A percentile compares a stretch with the other conserved stretches of the same genome.
Evolutionary conservation across 1,140 invertebrate species (phyloP).

Genomic region (Leucophenga varia): DNA sequence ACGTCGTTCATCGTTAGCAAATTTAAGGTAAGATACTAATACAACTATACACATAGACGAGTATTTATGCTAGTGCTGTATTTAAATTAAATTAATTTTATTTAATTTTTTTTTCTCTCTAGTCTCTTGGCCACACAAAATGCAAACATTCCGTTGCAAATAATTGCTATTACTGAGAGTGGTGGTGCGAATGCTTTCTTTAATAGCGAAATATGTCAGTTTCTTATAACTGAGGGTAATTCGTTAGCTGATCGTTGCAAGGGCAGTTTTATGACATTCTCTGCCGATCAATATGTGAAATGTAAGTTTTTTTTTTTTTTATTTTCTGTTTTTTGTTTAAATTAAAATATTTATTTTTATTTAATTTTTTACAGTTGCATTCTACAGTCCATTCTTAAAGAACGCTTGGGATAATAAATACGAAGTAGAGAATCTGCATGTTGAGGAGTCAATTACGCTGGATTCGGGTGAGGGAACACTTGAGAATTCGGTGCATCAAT

Average conservation of each 20-base stretch:
- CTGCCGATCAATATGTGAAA: constrained; percentile 52
- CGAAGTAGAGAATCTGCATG: constrained; percentile 90
- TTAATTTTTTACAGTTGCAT: constrained; percentile 71
- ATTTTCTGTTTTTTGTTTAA: background rate
- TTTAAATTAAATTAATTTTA: background rate
- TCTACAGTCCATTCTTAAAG: constrained; percentile 95
- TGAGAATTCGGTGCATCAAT: constrained; percentile 66
- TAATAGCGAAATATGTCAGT: constrained; percentile 83
- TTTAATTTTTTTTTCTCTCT: background rate
- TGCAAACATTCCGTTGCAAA: constrained; percentile 91
- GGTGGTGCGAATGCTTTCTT: constrained; percentile 87
- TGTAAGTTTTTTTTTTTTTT: constrained; percentile 26
- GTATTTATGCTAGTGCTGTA: too few species aligned
- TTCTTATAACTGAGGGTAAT: constrained; percentile 90
- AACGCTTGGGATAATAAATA: constrained; percentile 95
- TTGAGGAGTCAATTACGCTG: constrained; percentile 73
- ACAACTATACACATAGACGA: background rate
- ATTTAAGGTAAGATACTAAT: constrained; percentile 75
- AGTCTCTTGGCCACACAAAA: constrained; percentile 94
- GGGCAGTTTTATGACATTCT: constrained; percentile 84
- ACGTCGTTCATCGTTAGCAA: constrained; percentile 90
- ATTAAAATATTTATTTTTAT: background rate
- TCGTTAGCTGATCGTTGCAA: constrained; percentile 87
- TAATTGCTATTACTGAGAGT: constrained; percentile 88
- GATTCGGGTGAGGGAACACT: constrained; percentile 72